Percentiles rank a stretch among this genome's conserved stretches.
Evolutionary conservation across 2,888 invertebrate genomes (phyloP).

Genomic region (Drosophila koepferae): DNA sequence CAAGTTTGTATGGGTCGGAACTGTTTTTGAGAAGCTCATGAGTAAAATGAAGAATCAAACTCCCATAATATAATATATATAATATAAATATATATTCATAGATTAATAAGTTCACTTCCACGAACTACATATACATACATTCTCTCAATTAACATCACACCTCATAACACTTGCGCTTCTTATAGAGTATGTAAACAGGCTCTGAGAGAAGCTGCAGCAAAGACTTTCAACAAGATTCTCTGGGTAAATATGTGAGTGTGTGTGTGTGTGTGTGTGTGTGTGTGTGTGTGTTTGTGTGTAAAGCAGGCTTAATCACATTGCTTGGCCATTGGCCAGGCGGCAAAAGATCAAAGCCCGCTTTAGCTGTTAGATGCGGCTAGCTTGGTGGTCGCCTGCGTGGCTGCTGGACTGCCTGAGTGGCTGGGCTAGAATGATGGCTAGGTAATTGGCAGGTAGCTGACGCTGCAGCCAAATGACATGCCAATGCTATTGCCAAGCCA

Average conservation of each 20-base stretch:
- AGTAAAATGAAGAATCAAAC: too few relatives aligned
- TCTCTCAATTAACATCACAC: background rate
- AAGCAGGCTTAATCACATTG: slow-evolving; percentile 83
- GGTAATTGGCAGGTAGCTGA: slow-evolving; percentile 78
- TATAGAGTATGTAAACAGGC: slow-evolving; percentile 50
- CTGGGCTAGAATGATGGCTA: slow-evolving; percentile 69
- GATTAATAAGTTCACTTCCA: background rate
- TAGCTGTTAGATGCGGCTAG: slow-evolving; percentile 76
- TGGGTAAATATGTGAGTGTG: background rate
- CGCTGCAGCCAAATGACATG: slow-evolving; percentile 71
- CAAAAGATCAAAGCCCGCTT: slow-evolving; percentile 71
- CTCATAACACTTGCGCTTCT: background rate
- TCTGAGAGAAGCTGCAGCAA: slow-evolving; percentile 16
- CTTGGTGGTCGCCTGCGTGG: slow-evolving; percentile 69
- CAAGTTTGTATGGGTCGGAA: too few relatives aligned
- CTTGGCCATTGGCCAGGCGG: slow-evolving; percentile 82
- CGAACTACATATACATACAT: too few relatives aligned
- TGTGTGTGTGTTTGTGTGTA: slow-evolving; percentile 48
- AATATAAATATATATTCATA: background rate
- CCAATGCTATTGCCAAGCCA: slow-evolving; percentile 53
- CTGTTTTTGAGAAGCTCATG: background rate
- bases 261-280: slow-evolving; percentile 9
- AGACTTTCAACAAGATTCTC: slow-evolving; percentile 33
- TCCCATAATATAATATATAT: background rate
- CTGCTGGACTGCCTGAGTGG: slow-evolving; percentile 14